Conservation (phyloP, 2,113 vertebrate species). For the Montifringilla adamsi region DNA sequence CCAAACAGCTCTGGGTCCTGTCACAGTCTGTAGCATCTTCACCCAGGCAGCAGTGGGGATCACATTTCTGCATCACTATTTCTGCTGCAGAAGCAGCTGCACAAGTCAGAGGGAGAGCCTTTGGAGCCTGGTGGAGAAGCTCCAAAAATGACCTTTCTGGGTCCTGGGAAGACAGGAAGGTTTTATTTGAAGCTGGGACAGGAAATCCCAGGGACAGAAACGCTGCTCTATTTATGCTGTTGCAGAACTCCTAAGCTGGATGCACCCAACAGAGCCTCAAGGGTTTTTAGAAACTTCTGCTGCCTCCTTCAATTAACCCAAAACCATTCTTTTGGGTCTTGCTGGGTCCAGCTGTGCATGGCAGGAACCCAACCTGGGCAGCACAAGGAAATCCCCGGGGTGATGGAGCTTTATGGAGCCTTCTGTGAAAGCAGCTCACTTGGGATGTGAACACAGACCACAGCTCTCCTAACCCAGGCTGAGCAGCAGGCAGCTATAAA, state of each 20-base stretch:
- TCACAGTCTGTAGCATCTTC: neutral
- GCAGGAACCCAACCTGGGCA: neutral
- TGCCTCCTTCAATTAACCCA: neutral
- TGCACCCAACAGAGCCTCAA: neutral
- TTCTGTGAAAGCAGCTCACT: neutral
- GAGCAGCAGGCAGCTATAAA: slow-evolving; percentile 8
- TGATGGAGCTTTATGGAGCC: neutral
- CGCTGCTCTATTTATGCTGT: neutral
- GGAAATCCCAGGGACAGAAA: neutral
- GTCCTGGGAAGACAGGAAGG: neutral
- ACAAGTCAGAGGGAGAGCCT: neutral
- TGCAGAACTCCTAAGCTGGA: neutral
- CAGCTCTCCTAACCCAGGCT: neutral
- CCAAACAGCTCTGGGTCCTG: neutral
- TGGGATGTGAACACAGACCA: rapidly evolving
- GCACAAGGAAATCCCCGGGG: neutral
- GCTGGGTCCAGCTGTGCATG: neutral
- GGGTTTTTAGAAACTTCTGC: neutral
- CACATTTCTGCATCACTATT: neutral
- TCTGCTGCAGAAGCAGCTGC: neutral
- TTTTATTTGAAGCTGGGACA: neutral
- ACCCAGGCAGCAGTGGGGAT: neutral
- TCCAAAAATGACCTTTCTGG: neutral
- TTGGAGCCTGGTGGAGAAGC: neutral
- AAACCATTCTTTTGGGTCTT: neutral